Evolutionary conservation across 2,113 vertebrate species (phyloP).

Genomic region (Acanthochromis polyacanthus): DNA sequence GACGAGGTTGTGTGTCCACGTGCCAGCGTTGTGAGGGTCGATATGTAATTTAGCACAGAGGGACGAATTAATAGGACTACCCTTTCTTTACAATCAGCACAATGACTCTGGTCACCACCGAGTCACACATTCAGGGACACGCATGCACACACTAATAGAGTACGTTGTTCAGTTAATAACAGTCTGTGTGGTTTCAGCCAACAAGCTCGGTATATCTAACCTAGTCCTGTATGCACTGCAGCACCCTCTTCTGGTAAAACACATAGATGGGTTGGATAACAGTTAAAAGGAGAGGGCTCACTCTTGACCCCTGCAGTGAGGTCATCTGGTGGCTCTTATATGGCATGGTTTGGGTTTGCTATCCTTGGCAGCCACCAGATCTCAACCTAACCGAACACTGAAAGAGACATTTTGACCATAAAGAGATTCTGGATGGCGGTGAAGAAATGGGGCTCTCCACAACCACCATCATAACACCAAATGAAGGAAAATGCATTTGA

Average conservation of each 20-base stretch:
- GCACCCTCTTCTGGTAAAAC: conserved; percentile 62
- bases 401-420: too few species aligned
- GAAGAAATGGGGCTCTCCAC: too few species aligned
- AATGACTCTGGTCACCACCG: conserved; percentile 24
- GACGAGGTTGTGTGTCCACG: conserved; percentile 20
- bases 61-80: conserved; percentile 59
- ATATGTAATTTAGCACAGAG: conserved; percentile 76
- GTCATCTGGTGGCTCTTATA: too few species aligned
- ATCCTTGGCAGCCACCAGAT: too few species aligned
- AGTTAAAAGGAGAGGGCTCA: too few species aligned
- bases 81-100: conserved; percentile 41
- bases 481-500: too few species aligned
- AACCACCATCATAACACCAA: too few species aligned
- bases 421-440: too few species aligned
- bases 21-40: conserved; percentile 53
- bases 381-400: too few species aligned
- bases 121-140: conserved; percentile 31
- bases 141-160: conserved; percentile 23
- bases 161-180: conserved; percentile 19
- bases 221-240: conserved; percentile 8
- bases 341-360: too few species aligned
- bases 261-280: not conserved
- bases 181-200: conserved; percentile 15
- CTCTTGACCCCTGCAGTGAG: too few species aligned
- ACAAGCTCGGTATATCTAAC: not conserved